Conservation (phyloP, 1,140 invertebrate species). For the Schmidtea mediterranea region DNA sequence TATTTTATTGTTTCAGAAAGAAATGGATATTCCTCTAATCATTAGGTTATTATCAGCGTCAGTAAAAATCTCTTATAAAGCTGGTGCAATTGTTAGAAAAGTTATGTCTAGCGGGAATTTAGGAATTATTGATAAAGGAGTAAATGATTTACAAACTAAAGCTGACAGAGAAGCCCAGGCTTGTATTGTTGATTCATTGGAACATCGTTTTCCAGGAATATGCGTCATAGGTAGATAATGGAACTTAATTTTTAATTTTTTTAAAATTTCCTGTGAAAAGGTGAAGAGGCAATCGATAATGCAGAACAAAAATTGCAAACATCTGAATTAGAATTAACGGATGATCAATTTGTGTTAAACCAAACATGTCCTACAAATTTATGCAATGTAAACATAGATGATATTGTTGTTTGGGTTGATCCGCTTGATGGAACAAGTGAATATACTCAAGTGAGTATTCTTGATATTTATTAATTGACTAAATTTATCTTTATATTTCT, state of each 20-base stretch:
- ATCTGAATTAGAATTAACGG: background rate
- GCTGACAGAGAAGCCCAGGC: conserved; percentile 3
- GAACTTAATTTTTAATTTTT: too few relatives aligned
- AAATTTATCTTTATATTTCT: too few relatives aligned
- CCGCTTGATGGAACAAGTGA: conserved; percentile 84
- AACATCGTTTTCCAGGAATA: background rate
- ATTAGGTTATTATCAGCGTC: conserved; percentile 1
- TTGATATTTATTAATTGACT: conserved; percentile 6
- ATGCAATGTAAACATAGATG: conserved; percentile 1
- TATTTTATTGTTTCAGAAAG: background rate
- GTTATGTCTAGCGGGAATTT: conserved; percentile 1
- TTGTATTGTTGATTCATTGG: background rate
- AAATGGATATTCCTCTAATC: conserved; percentile 2
- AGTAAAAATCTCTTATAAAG: background rate
- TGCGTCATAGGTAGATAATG: background rate
- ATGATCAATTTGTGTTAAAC: background rate
- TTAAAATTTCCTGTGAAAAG: too few relatives aligned
- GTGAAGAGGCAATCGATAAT: background rate
- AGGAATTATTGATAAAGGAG: conserved; percentile 2
- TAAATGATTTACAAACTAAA: conserved; percentile 4
- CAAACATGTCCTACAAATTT: background rate
- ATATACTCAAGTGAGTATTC: conserved; percentile 38
- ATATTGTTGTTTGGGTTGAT: conserved; percentile 56
- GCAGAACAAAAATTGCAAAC: background rate
- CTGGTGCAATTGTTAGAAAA: background rate